Conservation (phyloP, 2,113 vertebrate genomes). For the Charina bottae region DNA sequence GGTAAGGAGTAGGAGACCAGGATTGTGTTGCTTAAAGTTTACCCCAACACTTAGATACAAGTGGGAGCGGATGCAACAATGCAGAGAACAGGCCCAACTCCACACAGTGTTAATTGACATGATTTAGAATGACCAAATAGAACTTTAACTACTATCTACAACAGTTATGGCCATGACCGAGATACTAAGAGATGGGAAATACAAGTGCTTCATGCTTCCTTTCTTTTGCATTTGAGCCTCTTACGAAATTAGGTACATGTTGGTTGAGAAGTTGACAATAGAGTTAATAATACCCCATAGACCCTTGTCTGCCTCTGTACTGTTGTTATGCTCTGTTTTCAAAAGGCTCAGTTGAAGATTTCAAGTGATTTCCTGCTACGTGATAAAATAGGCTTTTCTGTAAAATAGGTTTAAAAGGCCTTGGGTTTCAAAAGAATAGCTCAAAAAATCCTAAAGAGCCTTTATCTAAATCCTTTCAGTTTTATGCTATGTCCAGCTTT, state of each 20-base stretch:
- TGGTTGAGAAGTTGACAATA: background rate
- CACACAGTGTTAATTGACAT: background rate
- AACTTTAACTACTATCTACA: background rate
- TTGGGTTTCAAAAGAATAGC: constrained; percentile 9
- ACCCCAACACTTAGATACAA: background rate
- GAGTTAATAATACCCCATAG: background rate
- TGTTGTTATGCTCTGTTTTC: background rate
- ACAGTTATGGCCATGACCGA: background rate
- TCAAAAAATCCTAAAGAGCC: background rate
- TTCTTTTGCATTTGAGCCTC: background rate
- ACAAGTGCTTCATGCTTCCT: background rate
- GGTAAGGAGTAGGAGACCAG: background rate
- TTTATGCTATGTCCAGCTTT: constrained; percentile 5
- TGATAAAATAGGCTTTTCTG: background rate
- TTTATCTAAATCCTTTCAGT: background rate
- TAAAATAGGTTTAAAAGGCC: background rate
- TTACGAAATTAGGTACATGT: background rate
- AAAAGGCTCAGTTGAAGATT: background rate
- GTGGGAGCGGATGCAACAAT: background rate
- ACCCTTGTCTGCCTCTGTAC: background rate
- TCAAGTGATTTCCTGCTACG: background rate
- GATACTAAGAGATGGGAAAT: background rate
- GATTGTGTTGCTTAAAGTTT: background rate
- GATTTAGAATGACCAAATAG: background rate
- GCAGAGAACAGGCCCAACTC: background rate